Evolutionary conservation across 1,140 invertebrate genomes (phyloP), one percentile per base, ranked within the genome.

Genomic region (Zaprionus camerounensis): DNA sequence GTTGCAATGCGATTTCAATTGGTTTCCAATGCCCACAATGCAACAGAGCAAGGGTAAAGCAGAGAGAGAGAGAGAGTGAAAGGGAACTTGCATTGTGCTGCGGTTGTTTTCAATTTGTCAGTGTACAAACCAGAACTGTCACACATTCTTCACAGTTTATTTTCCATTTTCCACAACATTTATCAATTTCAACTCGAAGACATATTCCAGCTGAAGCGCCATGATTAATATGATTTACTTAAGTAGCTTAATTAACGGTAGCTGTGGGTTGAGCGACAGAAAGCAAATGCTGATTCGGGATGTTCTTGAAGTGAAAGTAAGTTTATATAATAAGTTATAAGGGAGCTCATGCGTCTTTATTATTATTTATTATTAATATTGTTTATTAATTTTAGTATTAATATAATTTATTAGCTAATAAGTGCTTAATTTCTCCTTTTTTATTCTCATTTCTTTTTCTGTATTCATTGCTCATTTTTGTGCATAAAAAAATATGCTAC

Each of bases 91-190:
- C 67, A 71, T 71, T 71, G 59, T 64, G 36, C 44, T 61, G 68
- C 41, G 67, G 59, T 64, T 75, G 44, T 71, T 65, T 76, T 71
- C 73, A 76, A 76, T 76, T 76, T 76, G 73, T 76, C 68, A 67
- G 41, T 62, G 38, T 67, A 56, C 49, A 76, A 75, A 71, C 68
- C 70, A 66, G 51, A 71, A 66, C 46, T 72, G 74, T 72, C 62
- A 46, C 74, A 62, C 51, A 76, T 66, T 66, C 70, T 57, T 66
- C 57, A 57, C 49, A 72, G 69, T 66, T 71, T 65, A 58, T 64
- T 24, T 71, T 65, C 36, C 61, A 65, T 61, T 71, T 71, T 41
- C 61, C 73, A 76, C 41, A 59, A n/a, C 67, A 64, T 75, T 75
- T 75, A 64, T 64, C 56, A 76, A 71, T 64, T 49, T 55, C 34